A percentile compares a stretch with the other conserved stretches of the same genome.
Evolutionary conservation across 2,113 vertebrate genomes (phyloP).

Genomic region (Sphaerodactylus townsendi): DNA sequence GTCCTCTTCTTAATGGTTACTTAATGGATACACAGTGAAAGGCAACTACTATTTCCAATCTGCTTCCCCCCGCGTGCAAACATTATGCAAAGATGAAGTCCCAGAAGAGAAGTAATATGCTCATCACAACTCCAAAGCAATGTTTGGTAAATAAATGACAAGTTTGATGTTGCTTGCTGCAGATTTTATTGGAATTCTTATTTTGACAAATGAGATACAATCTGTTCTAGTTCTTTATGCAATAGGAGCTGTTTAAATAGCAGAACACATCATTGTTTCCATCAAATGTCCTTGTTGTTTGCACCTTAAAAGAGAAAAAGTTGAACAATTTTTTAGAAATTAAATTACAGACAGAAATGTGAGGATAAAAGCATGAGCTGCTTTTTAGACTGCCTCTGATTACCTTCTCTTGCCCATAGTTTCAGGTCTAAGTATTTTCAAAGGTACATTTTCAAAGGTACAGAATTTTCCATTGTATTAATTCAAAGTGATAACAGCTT

Average conservation of each 20-base stretch:
- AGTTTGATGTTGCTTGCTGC: neutral
- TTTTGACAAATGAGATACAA: neutral
- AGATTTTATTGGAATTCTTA: neutral
- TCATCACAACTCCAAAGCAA: neutral
- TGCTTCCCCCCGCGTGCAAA: neutral
- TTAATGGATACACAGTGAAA: neutral
- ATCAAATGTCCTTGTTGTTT: neutral
- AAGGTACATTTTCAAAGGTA: neutral
- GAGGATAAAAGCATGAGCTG: neutral
- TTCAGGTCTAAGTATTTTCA: neutral
- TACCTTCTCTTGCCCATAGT: neutral
- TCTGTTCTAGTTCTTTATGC: neutral
- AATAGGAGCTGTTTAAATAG: neutral
- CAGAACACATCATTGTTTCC: neutral
- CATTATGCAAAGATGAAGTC: neutral
- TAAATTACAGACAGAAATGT: neutral
- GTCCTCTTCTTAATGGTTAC: neutral
- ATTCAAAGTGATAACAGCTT: neutral
- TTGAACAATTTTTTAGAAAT: neutral
- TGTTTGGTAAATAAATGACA: neutral
- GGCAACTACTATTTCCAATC: neutral
- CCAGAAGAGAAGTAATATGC: neutral
- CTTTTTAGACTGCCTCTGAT: neutral
- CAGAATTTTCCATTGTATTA: neutral
- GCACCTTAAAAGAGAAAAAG: neutral